Conservation (phyloP, 2,797 vertebrate species). For the Margarornis squamiger region DNA sequence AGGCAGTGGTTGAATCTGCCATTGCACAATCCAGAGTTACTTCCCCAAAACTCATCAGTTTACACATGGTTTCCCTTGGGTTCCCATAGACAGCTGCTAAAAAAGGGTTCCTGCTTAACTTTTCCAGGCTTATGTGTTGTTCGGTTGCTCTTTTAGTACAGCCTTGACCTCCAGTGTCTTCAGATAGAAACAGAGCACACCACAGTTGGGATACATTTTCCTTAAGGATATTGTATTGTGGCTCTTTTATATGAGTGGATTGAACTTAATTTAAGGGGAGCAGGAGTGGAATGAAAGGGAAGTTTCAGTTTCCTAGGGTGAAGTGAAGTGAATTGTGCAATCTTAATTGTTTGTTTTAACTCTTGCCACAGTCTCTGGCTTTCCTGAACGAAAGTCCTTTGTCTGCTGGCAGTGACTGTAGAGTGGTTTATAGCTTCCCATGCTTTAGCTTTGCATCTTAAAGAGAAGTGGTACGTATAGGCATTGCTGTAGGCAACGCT, state of each 20-base stretch:
- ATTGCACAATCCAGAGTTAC: not conserved
- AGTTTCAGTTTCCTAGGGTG: slow-evolving; percentile 55
- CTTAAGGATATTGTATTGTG: slow-evolving; percentile 38
- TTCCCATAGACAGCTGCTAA: not conserved
- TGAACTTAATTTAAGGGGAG: slow-evolving; percentile 51
- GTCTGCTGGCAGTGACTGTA: slow-evolving; percentile 26
- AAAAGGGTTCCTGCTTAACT: slow-evolving; percentile 17
- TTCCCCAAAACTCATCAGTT: slow-evolving; percentile 14
- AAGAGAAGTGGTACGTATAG: slow-evolving; percentile 1
- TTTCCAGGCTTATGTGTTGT: slow-evolving; percentile 5
- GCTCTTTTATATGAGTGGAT: slow-evolving; percentile 30
- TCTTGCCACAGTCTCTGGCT: slow-evolving; percentile 6
- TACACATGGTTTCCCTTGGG: not conserved
- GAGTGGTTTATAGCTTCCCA: slow-evolving; percentile 44
- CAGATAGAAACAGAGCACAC: slow-evolving; percentile 9
- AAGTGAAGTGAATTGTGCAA: slow-evolving; percentile 33
- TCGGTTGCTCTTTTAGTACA: slow-evolving; percentile 36
- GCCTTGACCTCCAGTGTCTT: slow-evolving; percentile 49
- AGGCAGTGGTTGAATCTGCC: not conserved
- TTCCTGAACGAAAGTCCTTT: slow-evolving; percentile 22
- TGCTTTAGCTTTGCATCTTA: not conserved
- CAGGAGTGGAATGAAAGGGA: slow-evolving; percentile 42
- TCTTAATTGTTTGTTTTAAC: slow-evolving; percentile 39
- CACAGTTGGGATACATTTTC: slow-evolving; percentile 18
- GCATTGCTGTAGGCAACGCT: slow-evolving; percentile 40